Evolutionary conservation across 2,888 invertebrate species (phyloP).

Genomic region (Synanthedon tipuliformis): DNA sequence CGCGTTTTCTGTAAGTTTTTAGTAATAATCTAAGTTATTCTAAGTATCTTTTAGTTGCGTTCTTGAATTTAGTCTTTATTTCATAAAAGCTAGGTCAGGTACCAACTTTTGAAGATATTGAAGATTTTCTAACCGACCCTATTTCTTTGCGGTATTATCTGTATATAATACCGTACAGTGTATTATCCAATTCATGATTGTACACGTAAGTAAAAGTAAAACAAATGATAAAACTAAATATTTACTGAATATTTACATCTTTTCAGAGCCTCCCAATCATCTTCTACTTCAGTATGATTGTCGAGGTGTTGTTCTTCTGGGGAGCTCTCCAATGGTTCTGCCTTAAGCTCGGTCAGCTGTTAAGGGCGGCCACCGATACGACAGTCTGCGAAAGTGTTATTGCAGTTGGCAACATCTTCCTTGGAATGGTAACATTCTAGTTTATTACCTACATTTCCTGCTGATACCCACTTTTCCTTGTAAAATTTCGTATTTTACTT

Average conservation of each 20-base stretch:
- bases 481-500: no score
- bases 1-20: conserved; percentile 82
- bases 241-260: no score
- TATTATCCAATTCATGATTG: no score
- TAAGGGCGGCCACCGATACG: conserved; percentile 75
- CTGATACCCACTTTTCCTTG: not conserved
- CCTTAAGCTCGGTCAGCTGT: conserved; percentile 80
- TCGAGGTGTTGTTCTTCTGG: conserved; percentile 89
- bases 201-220: no score
- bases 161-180: no score
- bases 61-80: no score
- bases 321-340: conserved; percentile 91
- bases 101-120: no score
- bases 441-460: not conserved
- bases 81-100: no score
- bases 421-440: conserved; percentile 81
- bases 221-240: no score
- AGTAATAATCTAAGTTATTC: not conserved
- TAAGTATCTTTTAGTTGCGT: not conserved
- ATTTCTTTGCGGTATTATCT: no score
- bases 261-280: conserved; percentile 85
- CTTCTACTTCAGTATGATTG: conserved; percentile 92
- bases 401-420: conserved; percentile 92
- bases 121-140: no score
- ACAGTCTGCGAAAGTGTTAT: conserved; percentile 96